A percentile compares a stretch with the other conserved stretches of the same genome.
phyloP scores from a whole-genome alignment of 2,797 vertebrate species.

The Ambastaia sidthimunki region DNA sequence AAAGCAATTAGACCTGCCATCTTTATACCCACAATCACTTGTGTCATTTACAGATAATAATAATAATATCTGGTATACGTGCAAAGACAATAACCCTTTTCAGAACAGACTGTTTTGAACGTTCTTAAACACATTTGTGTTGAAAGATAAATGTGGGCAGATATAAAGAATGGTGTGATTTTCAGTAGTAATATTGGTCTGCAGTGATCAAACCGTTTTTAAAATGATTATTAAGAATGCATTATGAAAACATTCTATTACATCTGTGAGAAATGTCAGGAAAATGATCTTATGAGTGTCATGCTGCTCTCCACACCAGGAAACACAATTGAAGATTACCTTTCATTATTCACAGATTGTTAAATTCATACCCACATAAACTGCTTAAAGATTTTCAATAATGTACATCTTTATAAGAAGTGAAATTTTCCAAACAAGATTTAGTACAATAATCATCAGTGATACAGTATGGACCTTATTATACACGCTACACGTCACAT shows the following conservation, averaged over 20 bases:
- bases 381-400: conserved; percentile 79
- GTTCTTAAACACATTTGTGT: too few species aligned
- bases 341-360: conserved; percentile 85
- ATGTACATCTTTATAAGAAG: conserved; percentile 80
- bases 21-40: conserved; percentile 62
- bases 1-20: conserved; percentile 56
- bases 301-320: conserved; percentile 73
- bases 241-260: conserved; percentile 51
- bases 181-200: conserved; percentile 45
- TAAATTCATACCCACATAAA: conserved; percentile 77
- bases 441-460: conserved; percentile 88
- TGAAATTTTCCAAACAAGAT: conserved; percentile 77
- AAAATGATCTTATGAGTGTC: conserved; percentile 62
- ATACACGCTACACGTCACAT: conserved; percentile 80
- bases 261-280: conserved; percentile 47
- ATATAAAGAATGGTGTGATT: conserved; percentile 32
- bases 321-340: conserved; percentile 80
- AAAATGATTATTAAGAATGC: conserved; percentile 39
- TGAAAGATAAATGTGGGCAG: conserved; percentile 14
- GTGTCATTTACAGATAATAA: conserved; percentile 65
- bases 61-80: conserved; percentile 69
- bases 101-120: neutral
- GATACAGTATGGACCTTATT: conserved; percentile 84
- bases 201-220: conserved; percentile 17
- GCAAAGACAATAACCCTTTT: conserved; percentile 66